A percentile compares a stretch with the other conserved stretches of the same genome.
These are phyloP conservation scores for Acromyrmex heyeri DNA, from an alignment of 1,140 invertebrate genomes.

Conservation along the genomic window DNA sequence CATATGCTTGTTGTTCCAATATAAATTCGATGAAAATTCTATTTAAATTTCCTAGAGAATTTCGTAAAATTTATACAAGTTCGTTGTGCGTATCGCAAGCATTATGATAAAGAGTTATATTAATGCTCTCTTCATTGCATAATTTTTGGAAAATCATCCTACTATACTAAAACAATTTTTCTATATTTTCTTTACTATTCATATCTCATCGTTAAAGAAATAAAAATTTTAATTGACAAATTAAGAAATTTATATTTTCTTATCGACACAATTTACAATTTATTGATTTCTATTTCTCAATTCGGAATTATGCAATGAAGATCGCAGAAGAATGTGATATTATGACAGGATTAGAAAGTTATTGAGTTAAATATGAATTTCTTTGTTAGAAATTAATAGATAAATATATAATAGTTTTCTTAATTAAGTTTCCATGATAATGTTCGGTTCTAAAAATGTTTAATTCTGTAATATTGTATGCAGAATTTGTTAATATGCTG, in stretches of 20 bases:
- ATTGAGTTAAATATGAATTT: constrained; percentile 35
- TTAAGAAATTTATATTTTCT: constrained; percentile 6
- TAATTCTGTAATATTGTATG: constrained; percentile 14
- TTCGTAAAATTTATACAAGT: constrained; percentile 40
- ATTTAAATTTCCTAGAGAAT: constrained; percentile 24
- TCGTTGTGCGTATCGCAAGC: constrained; percentile 27
- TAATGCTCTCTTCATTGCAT: constrained; percentile 47
- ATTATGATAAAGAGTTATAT: constrained; percentile 62
- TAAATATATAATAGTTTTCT: background rate
- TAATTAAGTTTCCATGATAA: constrained; percentile 5
- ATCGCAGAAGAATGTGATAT: constrained; percentile 55
- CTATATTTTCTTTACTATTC: background rate
- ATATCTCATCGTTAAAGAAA: background rate
- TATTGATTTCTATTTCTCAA: background rate
- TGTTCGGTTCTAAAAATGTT: constrained; percentile 22
- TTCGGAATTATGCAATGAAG: constrained; percentile 32
- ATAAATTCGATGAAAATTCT: constrained; percentile 62
- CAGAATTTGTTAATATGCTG: constrained; percentile 13
- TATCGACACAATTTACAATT: background rate
- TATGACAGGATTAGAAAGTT: constrained; percentile 40
- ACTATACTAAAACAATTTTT: background rate
- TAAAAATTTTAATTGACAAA: background rate
- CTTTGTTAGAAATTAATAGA: constrained; percentile 34
- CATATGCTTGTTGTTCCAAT: constrained; percentile 64
- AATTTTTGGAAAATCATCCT: constrained; percentile 8